A percentile compares a stretch with the other conserved stretches of the same genome.
phyloP scores from a whole-genome alignment of 2,888 invertebrate genomes.

The Orthosia incerta region DNA sequence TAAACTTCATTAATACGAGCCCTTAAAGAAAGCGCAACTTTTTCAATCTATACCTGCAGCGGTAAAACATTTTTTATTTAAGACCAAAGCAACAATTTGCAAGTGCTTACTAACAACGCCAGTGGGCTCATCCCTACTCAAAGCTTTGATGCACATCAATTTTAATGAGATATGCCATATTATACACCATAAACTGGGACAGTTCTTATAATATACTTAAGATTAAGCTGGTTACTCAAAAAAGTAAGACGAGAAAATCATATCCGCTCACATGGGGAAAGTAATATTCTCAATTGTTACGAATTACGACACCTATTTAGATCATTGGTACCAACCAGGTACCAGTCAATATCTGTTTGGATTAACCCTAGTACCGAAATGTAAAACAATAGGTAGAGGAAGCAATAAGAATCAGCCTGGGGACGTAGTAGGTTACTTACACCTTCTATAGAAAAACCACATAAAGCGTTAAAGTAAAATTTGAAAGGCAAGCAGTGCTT shows the following conservation, averaged over 20 bases:
- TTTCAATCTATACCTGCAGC: background rate
- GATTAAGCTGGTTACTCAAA: constrained; percentile 9
- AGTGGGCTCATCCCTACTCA: background rate
- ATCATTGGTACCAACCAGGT: constrained; percentile 30
- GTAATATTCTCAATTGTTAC: constrained; percentile 21
- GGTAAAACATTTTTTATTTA: constrained; percentile 10
- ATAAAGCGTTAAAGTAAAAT: no score
- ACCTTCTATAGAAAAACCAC: no score
- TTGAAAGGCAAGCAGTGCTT: no score
- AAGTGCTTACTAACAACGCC: background rate
- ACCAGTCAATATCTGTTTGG: constrained; percentile 2
- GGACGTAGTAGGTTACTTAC: no score
- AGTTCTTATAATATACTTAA: background rate
- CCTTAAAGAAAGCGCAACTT: background rate
- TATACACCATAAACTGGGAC: background rate
- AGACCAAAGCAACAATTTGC: background rate
- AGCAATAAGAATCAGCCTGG: background rate
- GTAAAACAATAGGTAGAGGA: background rate
- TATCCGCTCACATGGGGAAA: constrained; percentile 21
- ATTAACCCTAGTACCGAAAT: background rate
- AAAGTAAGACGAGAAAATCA: constrained; percentile 16
- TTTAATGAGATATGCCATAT: background rate
- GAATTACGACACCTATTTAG: constrained; percentile 32
- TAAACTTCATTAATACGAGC: background rate
- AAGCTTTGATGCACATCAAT: background rate